These are phyloP conservation scores for Dendrocopos noguchii DNA, from an alignment of 2,113 vertebrate genomes.

Conservation along the genomic window DNA sequence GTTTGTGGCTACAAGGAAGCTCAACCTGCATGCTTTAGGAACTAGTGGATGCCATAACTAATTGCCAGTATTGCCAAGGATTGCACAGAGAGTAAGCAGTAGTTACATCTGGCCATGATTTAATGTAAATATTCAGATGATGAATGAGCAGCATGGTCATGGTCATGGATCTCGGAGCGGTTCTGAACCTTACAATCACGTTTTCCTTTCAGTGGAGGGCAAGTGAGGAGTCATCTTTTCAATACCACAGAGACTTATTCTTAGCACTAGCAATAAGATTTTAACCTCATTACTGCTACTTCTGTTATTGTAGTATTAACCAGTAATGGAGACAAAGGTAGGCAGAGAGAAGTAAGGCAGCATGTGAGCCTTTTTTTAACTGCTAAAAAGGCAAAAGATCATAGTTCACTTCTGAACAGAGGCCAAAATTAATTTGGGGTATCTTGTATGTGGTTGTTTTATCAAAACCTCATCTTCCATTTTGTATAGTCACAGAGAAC, in stretches of 20 bases:
- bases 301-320: slow-evolving; percentile 4
- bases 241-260: background rate
- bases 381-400: background rate
- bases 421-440: background rate
- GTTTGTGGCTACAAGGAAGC: background rate
- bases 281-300: background rate
- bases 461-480: background rate
- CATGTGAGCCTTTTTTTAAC: background rate
- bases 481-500: background rate
- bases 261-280: background rate
- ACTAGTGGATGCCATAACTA: background rate
- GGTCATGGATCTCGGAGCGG: background rate
- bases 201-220: background rate
- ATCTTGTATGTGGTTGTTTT: background rate
- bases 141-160: background rate
- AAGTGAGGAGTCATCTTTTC: background rate
- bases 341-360: background rate
- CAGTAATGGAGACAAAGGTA: background rate
- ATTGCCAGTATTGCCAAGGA: slow-evolving; percentile 34
- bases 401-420: background rate
- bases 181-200: background rate
- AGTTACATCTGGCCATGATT: background rate
- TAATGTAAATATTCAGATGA: background rate
- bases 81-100: background rate
- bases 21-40: slow-evolving; percentile 38